Percentiles rank a stretch among this genome's conserved stretches.
Evolutionary conservation across 30 jellyfish, hydroid and myxozoan species (phyloP).

Genomic region (Chrysaora quinquecirrha): DNA sequence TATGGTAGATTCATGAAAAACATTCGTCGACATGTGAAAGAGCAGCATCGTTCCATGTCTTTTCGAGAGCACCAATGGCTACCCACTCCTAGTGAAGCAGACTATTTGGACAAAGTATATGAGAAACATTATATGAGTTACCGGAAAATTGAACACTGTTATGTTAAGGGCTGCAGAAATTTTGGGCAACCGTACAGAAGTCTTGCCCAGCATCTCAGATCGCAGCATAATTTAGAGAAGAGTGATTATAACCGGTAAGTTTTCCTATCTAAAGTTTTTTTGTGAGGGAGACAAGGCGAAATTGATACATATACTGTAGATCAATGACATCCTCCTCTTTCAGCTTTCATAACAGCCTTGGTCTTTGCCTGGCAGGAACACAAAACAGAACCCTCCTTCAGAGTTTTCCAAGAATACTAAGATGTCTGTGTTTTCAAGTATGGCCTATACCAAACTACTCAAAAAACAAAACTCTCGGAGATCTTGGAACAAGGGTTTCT

Average conservation of each 20-base stretch:
- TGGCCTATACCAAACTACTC: background rate
- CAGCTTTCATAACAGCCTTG: background rate
- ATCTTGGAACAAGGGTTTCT: background rate
- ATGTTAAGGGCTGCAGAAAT: background rate
- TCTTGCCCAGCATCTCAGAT: background rate
- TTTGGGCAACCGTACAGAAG: slow-evolving; percentile 3
- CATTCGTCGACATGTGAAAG: background rate
- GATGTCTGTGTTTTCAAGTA: background rate
- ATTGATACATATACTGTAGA: no score
- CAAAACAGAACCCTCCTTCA: background rate
- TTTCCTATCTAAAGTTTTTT: no score
- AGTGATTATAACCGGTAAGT: background rate
- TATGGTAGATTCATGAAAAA: background rate
- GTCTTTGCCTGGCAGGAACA: background rate
- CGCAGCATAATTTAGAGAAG: background rate
- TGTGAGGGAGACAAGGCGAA: no score
- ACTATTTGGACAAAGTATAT: background rate
- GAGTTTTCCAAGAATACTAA: background rate
- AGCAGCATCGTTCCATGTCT: background rate
- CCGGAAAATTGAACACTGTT: background rate
- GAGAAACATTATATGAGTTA: background rate
- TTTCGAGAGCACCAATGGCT: slow-evolving; percentile 14
- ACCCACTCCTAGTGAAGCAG: background rate
- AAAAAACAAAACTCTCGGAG: background rate
- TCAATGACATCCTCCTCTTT: no score